A percentile compares a stretch with the other conserved stretches of the same genome.
Conservation (phyloP, 1,140 invertebrate species). For the Liolophura sinensis region DNA sequence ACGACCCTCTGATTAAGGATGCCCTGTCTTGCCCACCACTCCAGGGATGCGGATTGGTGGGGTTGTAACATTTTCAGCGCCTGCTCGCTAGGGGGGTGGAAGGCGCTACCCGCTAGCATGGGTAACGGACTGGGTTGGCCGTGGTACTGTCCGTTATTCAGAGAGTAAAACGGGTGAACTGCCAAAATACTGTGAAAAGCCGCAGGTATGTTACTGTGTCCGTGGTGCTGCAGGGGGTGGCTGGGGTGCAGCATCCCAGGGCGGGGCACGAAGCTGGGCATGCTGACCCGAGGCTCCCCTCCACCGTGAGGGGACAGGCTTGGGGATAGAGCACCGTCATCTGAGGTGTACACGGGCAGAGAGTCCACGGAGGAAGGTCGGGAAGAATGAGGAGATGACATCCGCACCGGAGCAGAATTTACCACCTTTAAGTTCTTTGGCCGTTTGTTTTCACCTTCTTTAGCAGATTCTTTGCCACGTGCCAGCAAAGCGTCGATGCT, state of each 20-base stretch:
- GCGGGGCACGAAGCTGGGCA: conserved; percentile 34
- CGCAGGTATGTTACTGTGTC: conserved; percentile 17
- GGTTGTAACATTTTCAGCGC: conserved; percentile 47
- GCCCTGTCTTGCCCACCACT: conserved; percentile 49
- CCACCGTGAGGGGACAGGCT: conserved; percentile 28
- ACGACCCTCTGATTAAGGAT: conserved; percentile 52
- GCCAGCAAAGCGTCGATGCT: conserved; percentile 50
- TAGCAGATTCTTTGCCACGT: background rate
- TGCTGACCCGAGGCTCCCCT: background rate
- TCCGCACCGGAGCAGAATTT: conserved; percentile 4
- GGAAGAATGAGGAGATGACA: conserved; percentile 3
- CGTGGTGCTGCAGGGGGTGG: background rate
- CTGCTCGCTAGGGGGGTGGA: conserved; percentile 48
- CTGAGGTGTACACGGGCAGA: conserved; percentile 32
- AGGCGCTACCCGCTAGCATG: conserved; percentile 41
- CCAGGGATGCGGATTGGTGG: conserved; percentile 36
- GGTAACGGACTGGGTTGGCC: conserved; percentile 19
- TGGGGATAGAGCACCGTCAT: conserved; percentile 33
- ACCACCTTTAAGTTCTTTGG: conserved; percentile 1
- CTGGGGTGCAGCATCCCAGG: conserved; percentile 38
- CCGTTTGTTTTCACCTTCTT: conserved; percentile 8
- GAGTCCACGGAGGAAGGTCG: conserved; percentile 24
- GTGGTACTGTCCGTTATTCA: conserved; percentile 13
- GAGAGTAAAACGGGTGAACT: conserved; percentile 18
- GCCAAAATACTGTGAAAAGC: conserved; percentile 27